Percentiles rank a stretch among this genome's conserved stretches.
Conservation (phyloP, 1,140 invertebrate genomes). For the Copidosoma floridanum region DNA sequence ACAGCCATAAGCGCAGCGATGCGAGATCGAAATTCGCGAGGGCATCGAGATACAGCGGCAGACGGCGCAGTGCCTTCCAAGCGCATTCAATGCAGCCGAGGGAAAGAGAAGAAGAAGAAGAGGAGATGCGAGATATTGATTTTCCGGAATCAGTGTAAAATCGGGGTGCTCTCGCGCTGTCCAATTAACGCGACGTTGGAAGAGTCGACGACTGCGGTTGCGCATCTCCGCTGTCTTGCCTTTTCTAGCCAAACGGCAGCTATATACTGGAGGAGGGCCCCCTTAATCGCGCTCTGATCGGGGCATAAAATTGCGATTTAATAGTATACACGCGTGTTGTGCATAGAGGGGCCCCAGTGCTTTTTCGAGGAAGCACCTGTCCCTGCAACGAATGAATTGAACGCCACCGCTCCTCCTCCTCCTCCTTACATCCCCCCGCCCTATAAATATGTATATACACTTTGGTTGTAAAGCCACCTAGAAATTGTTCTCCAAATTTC, state of each 20-base stretch:
- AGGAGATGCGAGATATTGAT: constrained; percentile 10
- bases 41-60: no score
- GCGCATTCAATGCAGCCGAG: background rate
- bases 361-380: constrained; percentile 30
- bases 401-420: no score
- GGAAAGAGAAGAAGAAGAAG: background rate
- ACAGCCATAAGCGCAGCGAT: no score
- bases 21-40: no score
- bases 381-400: constrained; percentile 40
- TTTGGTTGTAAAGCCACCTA: no score
- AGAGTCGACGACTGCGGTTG: background rate
- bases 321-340: constrained; percentile 27
- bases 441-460: background rate
- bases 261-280: background rate
- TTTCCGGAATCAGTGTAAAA: constrained; percentile 27
- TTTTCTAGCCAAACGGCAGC: no score
- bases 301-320: constrained; percentile 41
- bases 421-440: no score
- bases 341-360: background rate
- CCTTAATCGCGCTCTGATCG: constrained; percentile 30
- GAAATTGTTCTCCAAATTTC: no score
- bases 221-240: no score
- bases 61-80: no score
- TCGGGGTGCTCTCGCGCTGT: constrained; percentile 1
- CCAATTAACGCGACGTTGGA: constrained; percentile 18